Evolutionary conservation across 2,797 vertebrate genomes (phyloP).

Genomic region (Chelon auratus): DNA sequence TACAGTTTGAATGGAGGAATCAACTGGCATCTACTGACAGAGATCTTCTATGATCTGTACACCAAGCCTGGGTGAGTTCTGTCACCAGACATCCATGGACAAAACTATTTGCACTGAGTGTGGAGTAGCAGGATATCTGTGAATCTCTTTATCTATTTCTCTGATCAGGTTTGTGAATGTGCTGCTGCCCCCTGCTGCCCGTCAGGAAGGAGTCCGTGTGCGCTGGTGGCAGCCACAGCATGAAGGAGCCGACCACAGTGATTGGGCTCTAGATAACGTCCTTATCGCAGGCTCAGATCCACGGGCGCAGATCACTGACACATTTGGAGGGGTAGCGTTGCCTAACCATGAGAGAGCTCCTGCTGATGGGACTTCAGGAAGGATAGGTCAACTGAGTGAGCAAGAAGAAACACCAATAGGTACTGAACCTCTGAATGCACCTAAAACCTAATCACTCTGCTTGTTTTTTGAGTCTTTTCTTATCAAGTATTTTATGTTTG

Average conservation of each 20-base stretch:
- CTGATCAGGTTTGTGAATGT: slow-evolving; percentile 94
- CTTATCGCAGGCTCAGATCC: slow-evolving; percentile 94
- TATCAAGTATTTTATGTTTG: background rate
- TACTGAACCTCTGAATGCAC: slow-evolving; percentile 31
- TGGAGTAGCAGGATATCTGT: background rate
- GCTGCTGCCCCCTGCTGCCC: slow-evolving; percentile 92
- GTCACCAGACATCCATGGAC: fast-evolving
- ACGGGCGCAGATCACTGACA: slow-evolving; percentile 93
- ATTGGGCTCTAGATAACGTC: slow-evolving; percentile 98
- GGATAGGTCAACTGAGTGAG: slow-evolving; percentile 83
- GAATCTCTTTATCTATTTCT: background rate
- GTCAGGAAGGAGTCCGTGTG: slow-evolving; percentile 91
- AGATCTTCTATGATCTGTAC: slow-evolving; percentile 98
- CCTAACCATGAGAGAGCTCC: slow-evolving; percentile 93
- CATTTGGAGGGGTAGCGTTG: slow-evolving; percentile 91
- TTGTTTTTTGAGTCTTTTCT: background rate
- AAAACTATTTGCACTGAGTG: background rate
- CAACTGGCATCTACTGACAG: slow-evolving; percentile 93
- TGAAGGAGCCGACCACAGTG: slow-evolving; percentile 92
- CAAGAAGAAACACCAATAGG: slow-evolving; percentile 86
- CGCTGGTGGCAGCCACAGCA: slow-evolving; percentile 99
- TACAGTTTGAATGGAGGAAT: slow-evolving; percentile 97
- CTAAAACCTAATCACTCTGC: too few relatives aligned
- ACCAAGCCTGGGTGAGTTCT: slow-evolving; percentile 92
- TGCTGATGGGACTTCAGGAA: slow-evolving; percentile 87